Evolutionary conservation across 2,797 vertebrate species (phyloP), one percentile per base, ranked within the genome.

Genomic region (Pygocentrus nattereri): DNA sequence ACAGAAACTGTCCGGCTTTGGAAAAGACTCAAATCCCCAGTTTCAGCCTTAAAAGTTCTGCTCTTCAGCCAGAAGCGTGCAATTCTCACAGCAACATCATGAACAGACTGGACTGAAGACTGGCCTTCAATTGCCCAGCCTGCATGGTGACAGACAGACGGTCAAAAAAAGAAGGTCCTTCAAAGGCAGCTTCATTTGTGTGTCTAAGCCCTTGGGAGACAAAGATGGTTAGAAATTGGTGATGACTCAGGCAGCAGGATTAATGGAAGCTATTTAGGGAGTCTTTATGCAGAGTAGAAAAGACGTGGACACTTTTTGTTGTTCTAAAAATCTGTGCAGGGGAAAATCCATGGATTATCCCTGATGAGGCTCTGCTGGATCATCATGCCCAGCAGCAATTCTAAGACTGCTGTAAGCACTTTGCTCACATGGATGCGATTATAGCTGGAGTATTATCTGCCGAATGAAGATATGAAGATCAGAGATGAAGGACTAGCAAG

Each of bases 181-280:
- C 54, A 84, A 80, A 88, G 75, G 56, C 44, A 47, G 67, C 81
- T 82, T 84, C 58, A 79, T 86, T 81, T 80, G 80, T 72, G 79
- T 56, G 67, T 58, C 73, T 79, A 50, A 78, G 54, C 65, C 67
- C 47, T 78, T 50, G 82, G 88, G 75, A 76, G 83, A 82, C 82
- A 85, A 85, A 78, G 86, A 84, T 90, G 89, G 85, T 84, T 79
- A 82, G 84, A 89, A 79, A 86, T 89, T 82, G 84, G 82, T 61
- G 86, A 88, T 88, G 85, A 90, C 83, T 85, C 87, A 93, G 92
- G 91, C 87, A 90, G 87, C 74, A 89, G 85, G 89, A 92, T 91
- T 91, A 91, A 94, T 92, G 88, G 85, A 80, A 87, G 84, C 88
- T 92, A 91, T 92, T 92, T 90, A 91, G 90, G 89, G 88, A 85